Evolutionary conservation across 1,140 invertebrate genomes (phyloP).

Genomic region (Scylla paramamosain): DNA sequence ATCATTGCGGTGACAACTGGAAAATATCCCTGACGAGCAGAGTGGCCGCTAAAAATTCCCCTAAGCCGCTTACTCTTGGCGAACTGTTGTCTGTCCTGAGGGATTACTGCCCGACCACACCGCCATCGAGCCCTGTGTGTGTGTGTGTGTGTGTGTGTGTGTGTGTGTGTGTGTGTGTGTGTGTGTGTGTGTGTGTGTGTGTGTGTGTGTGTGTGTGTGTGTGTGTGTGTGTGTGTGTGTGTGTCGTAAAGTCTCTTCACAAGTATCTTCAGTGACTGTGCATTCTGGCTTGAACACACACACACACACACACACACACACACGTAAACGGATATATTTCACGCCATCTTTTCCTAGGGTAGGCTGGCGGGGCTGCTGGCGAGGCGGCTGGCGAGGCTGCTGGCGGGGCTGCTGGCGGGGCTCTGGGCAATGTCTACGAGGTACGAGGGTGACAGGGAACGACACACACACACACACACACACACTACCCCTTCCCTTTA

Average conservation of each 20-base stretch:
- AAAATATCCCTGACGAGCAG: conserved; percentile 28
- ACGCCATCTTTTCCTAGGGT: not conserved
- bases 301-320: not conserved
- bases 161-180: too few species aligned
- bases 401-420: not conserved
- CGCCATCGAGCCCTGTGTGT: not conserved
- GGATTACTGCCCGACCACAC: not conserved
- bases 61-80: not conserved
- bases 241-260: too few species aligned
- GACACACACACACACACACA: not conserved
- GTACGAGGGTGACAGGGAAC: not conserved
- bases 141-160: too few species aligned
- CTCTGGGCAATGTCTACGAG: not conserved
- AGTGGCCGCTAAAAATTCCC: not conserved
- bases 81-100: not conserved
- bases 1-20: not conserved
- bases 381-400: not conserved
- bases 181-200: too few species aligned
- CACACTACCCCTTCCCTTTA: not conserved
- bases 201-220: too few species aligned
- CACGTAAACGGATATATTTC: not conserved
- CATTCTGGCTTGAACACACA: not conserved
- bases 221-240: too few species aligned
- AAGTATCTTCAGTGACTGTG: too few species aligned
- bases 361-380: not conserved